Base-by-base conservation (phyloP, 2,797 vertebrate species). In the Danio albolineatus region DNA sequence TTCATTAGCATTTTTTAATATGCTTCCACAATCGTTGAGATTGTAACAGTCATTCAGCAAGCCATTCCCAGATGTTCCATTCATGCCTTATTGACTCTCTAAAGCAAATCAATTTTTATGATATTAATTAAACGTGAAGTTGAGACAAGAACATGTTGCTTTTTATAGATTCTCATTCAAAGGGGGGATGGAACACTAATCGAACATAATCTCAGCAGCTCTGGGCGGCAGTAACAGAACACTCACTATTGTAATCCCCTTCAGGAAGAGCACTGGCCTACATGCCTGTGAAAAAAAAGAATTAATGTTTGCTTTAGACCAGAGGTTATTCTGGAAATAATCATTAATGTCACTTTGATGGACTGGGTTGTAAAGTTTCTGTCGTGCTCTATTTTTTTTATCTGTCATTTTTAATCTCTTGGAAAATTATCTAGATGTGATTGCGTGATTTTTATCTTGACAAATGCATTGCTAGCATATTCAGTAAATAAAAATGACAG, bases 81-180 rank as follows among this genome's bases (percentile, higher is more conserved):
- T 70, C 79, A 83, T 75, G 78, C 79, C 78, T 73, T 61, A 46
- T 71, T 65, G 83, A 79, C 80, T 78, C 77, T 66, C 60, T 66
- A 54, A 65, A 72, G 60, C 49, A 75, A 72, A 71, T 80, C 41
- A 13, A 78, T 61, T 56, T 84, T 86, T 87, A 87, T 83, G 64
- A 76, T 80, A 89, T 87, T 85, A 84, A 76, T 83, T 83, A 83
- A 80, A 77, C 57, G 43, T 64, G 59, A 38, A 70, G 65, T 62
- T 84, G 76, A 78, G 81, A 86, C 44, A 80, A 73, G 41, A 70
- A 74, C 84, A 67, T 85, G 51, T 82, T 65, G 21, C 67, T 70
- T 73, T 85, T 84, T 43, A 82, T 75, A 19, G 59, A 66, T 78
- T 59, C 56, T 65, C 36, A 76, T 82, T 73, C 78, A 60, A 74